Conservation (phyloP, 2,888 invertebrate species). For the Biston stratarius region DNA sequence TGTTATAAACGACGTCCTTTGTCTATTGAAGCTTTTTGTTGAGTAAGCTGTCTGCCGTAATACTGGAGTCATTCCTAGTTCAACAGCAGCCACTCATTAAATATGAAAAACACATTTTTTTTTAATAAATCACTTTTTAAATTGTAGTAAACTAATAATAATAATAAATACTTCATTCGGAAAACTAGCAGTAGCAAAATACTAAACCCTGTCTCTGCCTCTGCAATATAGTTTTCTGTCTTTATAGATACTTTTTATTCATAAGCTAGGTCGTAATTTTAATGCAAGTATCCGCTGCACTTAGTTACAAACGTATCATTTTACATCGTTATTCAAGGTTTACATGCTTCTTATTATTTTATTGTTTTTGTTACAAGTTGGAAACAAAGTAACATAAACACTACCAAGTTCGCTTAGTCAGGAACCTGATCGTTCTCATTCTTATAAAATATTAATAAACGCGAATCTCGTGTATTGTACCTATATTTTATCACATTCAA, state of each 20-base stretch:
- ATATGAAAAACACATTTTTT: too few relatives aligned
- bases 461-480: background rate
- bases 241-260: slow-evolving; percentile 41
- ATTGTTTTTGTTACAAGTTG: slow-evolving; percentile 13
- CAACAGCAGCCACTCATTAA: too few relatives aligned
- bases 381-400: slow-evolving; percentile 4
- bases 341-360: slow-evolving; percentile 26
- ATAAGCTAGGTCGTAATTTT: slow-evolving; percentile 47
- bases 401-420: slow-evolving; percentile 12
- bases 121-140: too few relatives aligned
- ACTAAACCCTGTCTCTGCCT: background rate
- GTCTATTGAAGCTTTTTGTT: too few relatives aligned
- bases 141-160: too few relatives aligned
- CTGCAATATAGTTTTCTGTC: slow-evolving; percentile 24
- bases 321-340: slow-evolving; percentile 32
- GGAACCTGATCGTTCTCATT: slow-evolving; percentile 3
- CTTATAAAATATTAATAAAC: background rate
- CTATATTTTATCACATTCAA: background rate
- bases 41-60: too few relatives aligned
- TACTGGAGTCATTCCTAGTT: too few relatives aligned
- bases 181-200: background rate
- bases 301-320: slow-evolving; percentile 33
- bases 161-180: too few relatives aligned
- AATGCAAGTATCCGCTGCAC: slow-evolving; percentile 32
- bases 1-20: too few relatives aligned